Conservation (phyloP, 2,888 invertebrate genomes). For the Xestobium rufovillosum region DNA sequence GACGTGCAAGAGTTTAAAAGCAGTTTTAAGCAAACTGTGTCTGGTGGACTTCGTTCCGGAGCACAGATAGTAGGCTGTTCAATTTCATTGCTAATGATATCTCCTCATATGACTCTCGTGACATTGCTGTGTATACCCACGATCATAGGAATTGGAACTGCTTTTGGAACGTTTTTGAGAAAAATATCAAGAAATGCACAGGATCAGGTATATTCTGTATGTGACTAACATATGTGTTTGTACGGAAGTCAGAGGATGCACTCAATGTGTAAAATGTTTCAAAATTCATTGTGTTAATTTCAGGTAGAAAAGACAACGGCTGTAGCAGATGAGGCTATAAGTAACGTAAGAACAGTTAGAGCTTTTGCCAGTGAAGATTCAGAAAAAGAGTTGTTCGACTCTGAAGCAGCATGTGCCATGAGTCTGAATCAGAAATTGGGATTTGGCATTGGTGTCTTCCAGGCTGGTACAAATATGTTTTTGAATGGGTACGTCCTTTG, state of each 20-base stretch:
- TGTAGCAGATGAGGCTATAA: slow-evolving; percentile 87
- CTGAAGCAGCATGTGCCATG: slow-evolving; percentile 68
- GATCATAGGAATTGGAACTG: slow-evolving; percentile 75
- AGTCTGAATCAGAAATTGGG: slow-evolving; percentile 71
- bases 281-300: slow-evolving; percentile 23
- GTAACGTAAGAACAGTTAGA: slow-evolving; percentile 88
- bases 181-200: slow-evolving; percentile 73
- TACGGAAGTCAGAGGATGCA: too few species aligned
- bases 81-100: slow-evolving; percentile 74
- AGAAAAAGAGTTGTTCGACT: slow-evolving; percentile 64
- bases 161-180: slow-evolving; percentile 72
- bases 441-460: slow-evolving; percentile 86
- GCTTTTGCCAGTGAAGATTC: slow-evolving; percentile 89
- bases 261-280: too few species aligned
- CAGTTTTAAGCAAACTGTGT: slow-evolving; percentile 87
- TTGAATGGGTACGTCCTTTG: slow-evolving; percentile 56
- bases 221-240: too few species aligned
- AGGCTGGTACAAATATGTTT: slow-evolving; percentile 79
- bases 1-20: slow-evolving; percentile 98
- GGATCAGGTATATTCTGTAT: slow-evolving; percentile 55
- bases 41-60: slow-evolving; percentile 80
- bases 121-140: slow-evolving; percentile 81
- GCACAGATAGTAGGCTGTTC: slow-evolving; percentile 80
- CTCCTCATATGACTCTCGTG: slow-evolving; percentile 80
- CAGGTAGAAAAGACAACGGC: slow-evolving; percentile 79